Evolutionary conservation across 2,797 vertebrate genomes (phyloP).

Genomic region (Lepilemur ruficaudatus): DNA sequence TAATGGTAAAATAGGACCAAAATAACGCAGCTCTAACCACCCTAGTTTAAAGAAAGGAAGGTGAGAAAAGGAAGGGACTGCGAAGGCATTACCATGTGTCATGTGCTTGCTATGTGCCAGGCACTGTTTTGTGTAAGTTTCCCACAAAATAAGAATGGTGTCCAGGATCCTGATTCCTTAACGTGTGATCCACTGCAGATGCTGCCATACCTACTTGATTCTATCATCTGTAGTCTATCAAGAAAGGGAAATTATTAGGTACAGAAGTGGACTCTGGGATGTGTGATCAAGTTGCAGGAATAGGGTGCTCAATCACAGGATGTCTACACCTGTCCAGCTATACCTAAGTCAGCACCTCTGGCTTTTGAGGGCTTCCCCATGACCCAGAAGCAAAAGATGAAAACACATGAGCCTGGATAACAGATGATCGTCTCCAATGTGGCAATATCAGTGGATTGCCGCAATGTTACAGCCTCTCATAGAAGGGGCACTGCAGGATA

Average conservation of each 20-base stretch:
- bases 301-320: neutral
- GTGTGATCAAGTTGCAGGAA: no score
- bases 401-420: neutral
- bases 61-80: neutral
- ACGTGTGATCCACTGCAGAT: neutral
- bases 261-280: neutral
- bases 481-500: neutral
- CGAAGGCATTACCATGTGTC: neutral
- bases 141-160: neutral
- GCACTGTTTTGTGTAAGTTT: neutral
- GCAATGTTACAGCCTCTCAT: neutral
- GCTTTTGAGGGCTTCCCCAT: neutral
- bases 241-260: neutral
- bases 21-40: neutral
- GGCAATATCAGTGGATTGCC: neutral
- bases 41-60: neutral
- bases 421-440: neutral
- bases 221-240: neutral
- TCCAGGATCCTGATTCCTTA: neutral
- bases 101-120: no score
- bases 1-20: neutral
- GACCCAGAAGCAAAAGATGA: neutral
- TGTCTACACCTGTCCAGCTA: neutral
- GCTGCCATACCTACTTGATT: neutral
- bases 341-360: neutral